Percentiles rank a stretch among this genome's conserved stretches.
phyloP scores from a whole-genome alignment of 2,797 vertebrate genomes.

The Helostoma temminkii region DNA sequence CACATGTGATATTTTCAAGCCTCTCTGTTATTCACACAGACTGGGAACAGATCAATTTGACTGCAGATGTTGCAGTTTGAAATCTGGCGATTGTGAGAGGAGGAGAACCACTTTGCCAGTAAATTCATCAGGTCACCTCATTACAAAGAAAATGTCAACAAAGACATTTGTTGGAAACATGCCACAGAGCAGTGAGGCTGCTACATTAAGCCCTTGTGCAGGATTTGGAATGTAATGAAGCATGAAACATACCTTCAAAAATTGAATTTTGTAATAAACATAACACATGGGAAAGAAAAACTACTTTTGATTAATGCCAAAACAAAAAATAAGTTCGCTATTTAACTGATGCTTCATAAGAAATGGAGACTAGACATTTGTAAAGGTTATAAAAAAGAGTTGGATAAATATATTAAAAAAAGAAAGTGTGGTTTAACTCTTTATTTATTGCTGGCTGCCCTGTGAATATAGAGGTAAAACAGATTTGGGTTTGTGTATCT shows the following conservation, averaged over 20 bases:
- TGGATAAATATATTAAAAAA: constrained; percentile 50
- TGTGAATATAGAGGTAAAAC: constrained; percentile 44
- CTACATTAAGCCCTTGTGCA: constrained; percentile 82
- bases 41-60: constrained; percentile 14
- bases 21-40: constrained; percentile 37
- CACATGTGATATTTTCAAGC: no score
- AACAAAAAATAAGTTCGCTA: constrained; percentile 32
- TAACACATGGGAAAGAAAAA: constrained; percentile 30
- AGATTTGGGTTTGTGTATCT: constrained; percentile 24
- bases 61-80: constrained; percentile 5
- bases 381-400: constrained; percentile 68
- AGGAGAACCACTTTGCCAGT: constrained; percentile 21
- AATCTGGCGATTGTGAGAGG: constrained; percentile 22
- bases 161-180: constrained; percentile 61
- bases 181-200: constrained; percentile 59
- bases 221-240: constrained; percentile 81
- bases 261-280: constrained; percentile 31
- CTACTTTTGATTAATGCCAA: constrained; percentile 22
- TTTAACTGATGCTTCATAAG: constrained; percentile 53
- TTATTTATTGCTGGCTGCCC: constrained; percentile 78
- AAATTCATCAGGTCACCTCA: constrained; percentile 36
- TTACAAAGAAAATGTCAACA: constrained; percentile 48
- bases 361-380: constrained; percentile 60
- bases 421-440: constrained; percentile 48
- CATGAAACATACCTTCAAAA: constrained; percentile 58